Percentiles rank a stretch among this genome's conserved stretches.
phyloP scores from a whole-genome alignment of 2,797 vertebrate species.

The Gadopsis bispinosus region DNA sequence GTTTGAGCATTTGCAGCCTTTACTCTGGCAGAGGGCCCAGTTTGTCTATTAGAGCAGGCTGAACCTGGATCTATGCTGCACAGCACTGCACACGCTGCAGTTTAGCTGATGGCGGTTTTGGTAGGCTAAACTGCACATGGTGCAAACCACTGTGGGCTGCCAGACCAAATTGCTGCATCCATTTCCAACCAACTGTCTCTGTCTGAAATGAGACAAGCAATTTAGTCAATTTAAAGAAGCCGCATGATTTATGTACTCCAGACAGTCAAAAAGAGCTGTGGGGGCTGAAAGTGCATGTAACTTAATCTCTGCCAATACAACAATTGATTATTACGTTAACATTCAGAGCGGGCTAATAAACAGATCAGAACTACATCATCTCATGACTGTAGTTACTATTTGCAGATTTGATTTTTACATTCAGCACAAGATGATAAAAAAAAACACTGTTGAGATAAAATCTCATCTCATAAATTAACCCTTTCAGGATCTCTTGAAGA shows the following conservation, averaged over 20 bases:
- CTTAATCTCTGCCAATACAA: background rate
- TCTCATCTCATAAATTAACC: background rate
- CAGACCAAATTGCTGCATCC: constrained; percentile 23
- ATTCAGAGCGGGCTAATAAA: background rate
- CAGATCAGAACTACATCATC: background rate
- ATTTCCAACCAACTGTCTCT: constrained; percentile 36
- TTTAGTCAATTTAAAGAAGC: constrained; percentile 50
- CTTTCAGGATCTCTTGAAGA: background rate
- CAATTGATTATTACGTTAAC: constrained; percentile 9
- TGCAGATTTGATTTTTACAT: background rate
- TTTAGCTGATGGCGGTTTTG: constrained; percentile 11
- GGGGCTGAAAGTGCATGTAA: background rate
- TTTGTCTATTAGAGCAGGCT: constrained; percentile 45
- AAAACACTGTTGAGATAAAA: too few species aligned
- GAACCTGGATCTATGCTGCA: constrained; percentile 22
- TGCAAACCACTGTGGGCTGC: constrained; percentile 16
- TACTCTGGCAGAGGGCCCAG: constrained; percentile 33
- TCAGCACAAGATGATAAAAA: background rate
- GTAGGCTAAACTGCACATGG: constrained; percentile 31
- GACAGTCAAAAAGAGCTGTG: background rate
- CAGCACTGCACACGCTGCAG: constrained; percentile 5
- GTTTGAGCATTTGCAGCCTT: constrained; percentile 15
- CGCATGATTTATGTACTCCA: constrained; percentile 12
- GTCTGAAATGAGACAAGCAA: constrained; percentile 18
- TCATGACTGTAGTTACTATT: background rate